These are phyloP conservation scores for Acanthisitta chloris DNA, from an alignment of 2,113 vertebrate species.

Conservation along the genomic window DNA sequence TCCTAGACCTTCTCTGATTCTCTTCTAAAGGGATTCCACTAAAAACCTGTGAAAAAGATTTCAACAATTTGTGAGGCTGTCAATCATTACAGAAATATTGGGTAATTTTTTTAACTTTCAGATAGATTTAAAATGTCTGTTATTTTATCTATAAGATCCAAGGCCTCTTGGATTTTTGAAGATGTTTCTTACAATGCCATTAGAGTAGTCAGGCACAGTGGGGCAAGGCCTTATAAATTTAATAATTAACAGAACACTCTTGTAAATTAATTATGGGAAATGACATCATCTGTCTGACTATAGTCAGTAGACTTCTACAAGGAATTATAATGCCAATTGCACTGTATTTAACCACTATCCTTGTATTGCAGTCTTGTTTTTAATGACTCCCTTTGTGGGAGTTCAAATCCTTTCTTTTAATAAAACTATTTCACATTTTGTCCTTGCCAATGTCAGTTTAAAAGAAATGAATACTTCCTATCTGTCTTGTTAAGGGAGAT, in stretches of 20 bases:
- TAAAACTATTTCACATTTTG: constrained; percentile 58
- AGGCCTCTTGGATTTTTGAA: not conserved
- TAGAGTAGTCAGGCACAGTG: not conserved
- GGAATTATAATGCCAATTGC: not conserved
- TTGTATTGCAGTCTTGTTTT: constrained; percentile 14
- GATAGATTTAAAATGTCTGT: not conserved
- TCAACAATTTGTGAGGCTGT: not conserved
- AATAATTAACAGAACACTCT: not conserved
- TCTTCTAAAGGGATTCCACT: not conserved
- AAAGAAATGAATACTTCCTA: constrained; percentile 60
- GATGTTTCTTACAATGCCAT: not conserved
- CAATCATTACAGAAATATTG: not conserved
- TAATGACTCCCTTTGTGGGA: constrained; percentile 36
- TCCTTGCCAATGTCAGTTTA: constrained; percentile 56
- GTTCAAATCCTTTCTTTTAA: constrained; percentile 34
- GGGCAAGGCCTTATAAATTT: not conserved
- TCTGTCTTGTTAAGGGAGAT: constrained; percentile 59
- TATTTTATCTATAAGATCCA: not conserved
- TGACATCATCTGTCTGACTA: not conserved
- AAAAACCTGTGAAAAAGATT: not conserved
- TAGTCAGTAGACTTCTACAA: not conserved
- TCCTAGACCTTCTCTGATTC: not conserved
- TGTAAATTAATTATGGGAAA: not conserved
- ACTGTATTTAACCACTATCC: not conserved
- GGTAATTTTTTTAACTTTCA: not conserved